These are phyloP conservation scores for Trichogramma pretiosum DNA, from an alignment of 1,140 invertebrate genomes.

Conservation along the genomic window DNA sequence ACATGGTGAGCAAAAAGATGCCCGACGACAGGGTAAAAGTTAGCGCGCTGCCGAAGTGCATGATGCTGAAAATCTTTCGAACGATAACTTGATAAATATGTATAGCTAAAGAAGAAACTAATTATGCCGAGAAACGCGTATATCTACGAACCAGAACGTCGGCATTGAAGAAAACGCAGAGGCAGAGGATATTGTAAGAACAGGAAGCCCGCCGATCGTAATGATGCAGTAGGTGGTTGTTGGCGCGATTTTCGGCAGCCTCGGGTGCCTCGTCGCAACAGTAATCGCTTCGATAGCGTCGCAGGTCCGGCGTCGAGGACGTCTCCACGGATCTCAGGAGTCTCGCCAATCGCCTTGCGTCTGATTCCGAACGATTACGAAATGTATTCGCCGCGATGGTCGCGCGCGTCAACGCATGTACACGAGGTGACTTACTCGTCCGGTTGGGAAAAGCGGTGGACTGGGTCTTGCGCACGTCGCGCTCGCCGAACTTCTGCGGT, in stretches of 20 bases:
- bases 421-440: too few species aligned
- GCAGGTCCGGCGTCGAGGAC: not conserved
- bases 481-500: not conserved
- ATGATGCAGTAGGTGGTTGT: too few species aligned
- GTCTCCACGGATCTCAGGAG: too few species aligned
- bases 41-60: conserved; percentile 6
- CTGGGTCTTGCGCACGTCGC: conserved; percentile 1
- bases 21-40: conserved; percentile 2
- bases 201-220: conserved; percentile 1
- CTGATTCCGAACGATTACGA: too few species aligned
- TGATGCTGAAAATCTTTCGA: conserved; percentile 5
- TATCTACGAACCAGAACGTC: conserved; percentile 9
- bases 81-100: not conserved
- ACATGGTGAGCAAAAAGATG: conserved; percentile 1
- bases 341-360: too few species aligned
- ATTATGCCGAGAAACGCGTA: not conserved
- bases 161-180: conserved; percentile 2
- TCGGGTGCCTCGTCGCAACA: not conserved
- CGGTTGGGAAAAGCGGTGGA: conserved; percentile 1
- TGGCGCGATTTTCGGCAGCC: too few species aligned
- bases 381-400: too few species aligned
- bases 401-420: too few species aligned
- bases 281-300: not conserved
- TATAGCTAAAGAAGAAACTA: not conserved
- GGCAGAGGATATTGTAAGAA: conserved; percentile 8